Base-by-base conservation (phyloP, 2,888 invertebrate species). In the Diaprepes abbreviatus region DNA sequence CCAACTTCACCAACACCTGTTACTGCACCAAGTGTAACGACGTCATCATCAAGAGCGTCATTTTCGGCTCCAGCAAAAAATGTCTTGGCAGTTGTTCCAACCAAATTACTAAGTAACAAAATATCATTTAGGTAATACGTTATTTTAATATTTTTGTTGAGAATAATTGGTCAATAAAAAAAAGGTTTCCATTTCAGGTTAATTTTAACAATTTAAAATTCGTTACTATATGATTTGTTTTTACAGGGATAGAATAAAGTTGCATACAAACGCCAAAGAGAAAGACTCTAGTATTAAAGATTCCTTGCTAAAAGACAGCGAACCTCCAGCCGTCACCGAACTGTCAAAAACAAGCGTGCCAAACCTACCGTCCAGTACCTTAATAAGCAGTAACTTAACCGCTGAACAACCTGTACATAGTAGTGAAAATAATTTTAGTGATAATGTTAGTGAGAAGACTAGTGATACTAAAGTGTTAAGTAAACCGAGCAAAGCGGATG, bases 71-170 rank as follows among this genome's bases (percentile, higher is more conserved):
- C 74, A 12, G 52, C 74, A 17, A 75, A 74, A 36, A 73, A 72
- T 64, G 73, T 78, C 43, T 76, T 75, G 55, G 63, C 76, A 55
- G 73, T 76, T 45, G 74, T 76, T 40, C 76, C 77, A 14, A 71
- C 77, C 24, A 79, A 79, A 60, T 72, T 78, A 33, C 63, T 78
- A 62, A 35, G 38, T 45, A 77, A 77, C 45, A 80, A 78, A 77
- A 78, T 84, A 65, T 81, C 83, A n/a, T 80, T 83, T 67, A 80
- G 80, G 79, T 82, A 76, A 75, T 74, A 76, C n/a, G n/a, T n/a
- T n/a, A n/a, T n/a, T n/a, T n/a, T n/a, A n/a, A n/a, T n/a, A n/a
- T n/a, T n/a, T n/a, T n/a, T n/a, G n/a, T n/a, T n/a, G n/a, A n/a
- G n/a, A n/a, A n/a, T n/a, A n/a, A n/a, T n/a, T n/a, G n/a, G n/a